Evolutionary conservation across 2,797 vertebrate genomes (phyloP), one percentile per base, ranked within the genome.

Genomic region (Hybognathus amarus): DNA sequence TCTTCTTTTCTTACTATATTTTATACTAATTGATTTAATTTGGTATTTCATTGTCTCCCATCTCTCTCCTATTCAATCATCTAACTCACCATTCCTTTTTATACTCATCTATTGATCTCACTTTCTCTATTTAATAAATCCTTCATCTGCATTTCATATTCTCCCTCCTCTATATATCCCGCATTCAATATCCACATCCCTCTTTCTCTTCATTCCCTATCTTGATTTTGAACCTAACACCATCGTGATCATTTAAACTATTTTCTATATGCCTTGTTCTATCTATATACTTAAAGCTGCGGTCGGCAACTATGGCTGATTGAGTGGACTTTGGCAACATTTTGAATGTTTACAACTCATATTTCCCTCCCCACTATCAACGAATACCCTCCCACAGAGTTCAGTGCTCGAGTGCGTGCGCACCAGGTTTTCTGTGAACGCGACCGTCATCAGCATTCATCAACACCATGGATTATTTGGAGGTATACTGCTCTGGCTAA

Each of bases 181-280:
- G 69, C 24, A 50, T 71, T 71, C 42, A 50, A 20, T 67, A 67
- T 22, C 64, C 64, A 67, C 64, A 67, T 67, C 33, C 63, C 63
- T 66, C 63, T 33, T 66, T n/a, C 42, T 27, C 42, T 6, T 71
- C 68, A 30, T 7, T 47, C 2, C 68, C 68, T 27, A 71, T 17
- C 42, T 71, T 50, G 4, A 71, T 71, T 50, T 17, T 50, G 15
- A 71, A 50, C 24, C 69, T 50, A 20, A 71, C n/a, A 17, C 24
- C 4, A 47, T 71, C 42, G 1, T 71, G 69, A 20, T 71, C 42
- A 50, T 42, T 47, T 67, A 67, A 38, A 22, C 33, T 38, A 50
- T 71, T 71, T 50, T 9, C 24, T 15, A 18, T 15, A 45, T 71
- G 15, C 15, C 4, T 71, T 30, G 18, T 71, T 15, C 69, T 8